A percentile compares a stretch with the other conserved stretches of the same genome.
Evolutionary conservation across 2,113 vertebrate species (phyloP).

Genomic region (Pomatorhinus ruficollis): DNA sequence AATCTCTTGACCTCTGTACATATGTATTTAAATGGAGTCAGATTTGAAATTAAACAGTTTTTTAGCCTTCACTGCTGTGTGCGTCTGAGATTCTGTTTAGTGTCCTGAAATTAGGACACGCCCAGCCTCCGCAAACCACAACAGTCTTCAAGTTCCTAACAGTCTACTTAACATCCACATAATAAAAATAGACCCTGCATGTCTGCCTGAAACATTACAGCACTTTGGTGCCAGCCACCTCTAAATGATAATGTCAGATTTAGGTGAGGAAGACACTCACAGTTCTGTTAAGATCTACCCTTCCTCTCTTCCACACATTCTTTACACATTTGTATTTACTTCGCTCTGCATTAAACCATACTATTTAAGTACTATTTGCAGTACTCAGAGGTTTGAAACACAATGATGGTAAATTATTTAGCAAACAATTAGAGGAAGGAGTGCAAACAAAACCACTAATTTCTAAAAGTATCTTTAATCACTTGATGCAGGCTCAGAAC

Average conservation of each 20-base stretch:
- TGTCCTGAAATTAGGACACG: too few species aligned
- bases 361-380: not conserved
- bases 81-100: too few species aligned
- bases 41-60: too few species aligned
- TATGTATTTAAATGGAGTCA: too few species aligned
- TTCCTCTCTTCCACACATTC: not conserved
- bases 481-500: conserved; percentile 29
- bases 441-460: conserved; percentile 67
- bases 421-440: conserved; percentile 64
- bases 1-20: too few species aligned
- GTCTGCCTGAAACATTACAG: not conserved
- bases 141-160: not conserved
- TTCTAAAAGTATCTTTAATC: conserved; percentile 73
- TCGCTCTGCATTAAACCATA: not conserved
- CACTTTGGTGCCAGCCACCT: not conserved
- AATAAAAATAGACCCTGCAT: not conserved
- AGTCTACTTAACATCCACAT: not conserved
- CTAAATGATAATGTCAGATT: not conserved
- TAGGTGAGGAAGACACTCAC: not conserved
- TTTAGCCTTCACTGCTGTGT: too few species aligned
- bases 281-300: not conserved
- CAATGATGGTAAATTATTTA: conserved; percentile 62
- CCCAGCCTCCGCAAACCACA: too few species aligned
- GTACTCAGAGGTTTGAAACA: conserved; percentile 15
- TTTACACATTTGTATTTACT: not conserved